Evolutionary conservation across 2,113 vertebrate genomes (phyloP), one percentile per base, ranked within the genome.

Genomic region (Pterocles orientalis): DNA sequence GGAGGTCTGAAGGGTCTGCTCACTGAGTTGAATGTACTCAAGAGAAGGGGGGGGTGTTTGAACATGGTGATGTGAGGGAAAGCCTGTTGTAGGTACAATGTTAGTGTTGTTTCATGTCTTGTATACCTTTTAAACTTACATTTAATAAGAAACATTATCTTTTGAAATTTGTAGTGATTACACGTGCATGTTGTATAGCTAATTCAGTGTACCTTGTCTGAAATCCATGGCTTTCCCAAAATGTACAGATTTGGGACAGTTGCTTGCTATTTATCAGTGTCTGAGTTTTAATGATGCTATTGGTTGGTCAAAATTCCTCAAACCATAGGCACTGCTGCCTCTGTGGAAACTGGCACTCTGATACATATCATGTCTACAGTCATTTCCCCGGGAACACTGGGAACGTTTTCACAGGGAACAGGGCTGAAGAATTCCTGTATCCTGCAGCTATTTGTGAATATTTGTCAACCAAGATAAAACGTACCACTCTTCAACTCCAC

Each of bases 211-310:
- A 4, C 15, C 45, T 64, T 60, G 5, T 26, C 47, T 58, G 36
- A 41, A 78, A 70, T 8, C 14, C 0, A 0, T 26, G 9, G 0
- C 26, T 86, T 91, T 29, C 20, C 33, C 20, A 26, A 66, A 48
- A 41, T 6, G 15, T 24, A 12, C 6, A 20, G 7, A 17, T 64
- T 26, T 20, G 18, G 4, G 60, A 4, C 4, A 51, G 15, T 28
- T 57, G 6, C 34, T 66, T 84, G 60, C 19, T 62, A 3, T 36
- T 81, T 50, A 6, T 31, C 18, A 14, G 3, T 41, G 7, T 60
- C 43, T 60, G 61, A 76, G 24, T n/a, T 82, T 13, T 31, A 66
- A 66, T 8, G 31, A 15, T 25, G 62, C 4, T 29, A 14, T 10
- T 50, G 71, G 41, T 26, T 12, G 18, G 3, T 75, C 62, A 61